Percentiles rank a stretch among this genome's conserved stretches.
Conservation (phyloP, 1,140 invertebrate genomes). For the Cherax quadricarinatus region DNA sequence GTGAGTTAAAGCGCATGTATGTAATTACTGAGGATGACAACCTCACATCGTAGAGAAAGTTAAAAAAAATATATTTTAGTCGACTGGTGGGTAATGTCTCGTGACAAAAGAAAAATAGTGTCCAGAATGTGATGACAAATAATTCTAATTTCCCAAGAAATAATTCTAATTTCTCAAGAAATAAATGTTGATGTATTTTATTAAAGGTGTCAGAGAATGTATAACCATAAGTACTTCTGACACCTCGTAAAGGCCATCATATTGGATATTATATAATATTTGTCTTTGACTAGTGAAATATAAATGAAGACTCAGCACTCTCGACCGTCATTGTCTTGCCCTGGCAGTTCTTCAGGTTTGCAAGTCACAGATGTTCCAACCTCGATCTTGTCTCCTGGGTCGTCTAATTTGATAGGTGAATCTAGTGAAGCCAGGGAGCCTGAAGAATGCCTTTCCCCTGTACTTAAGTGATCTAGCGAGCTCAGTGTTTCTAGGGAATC, state of each 20-base stretch:
- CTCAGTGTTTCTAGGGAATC: neutral
- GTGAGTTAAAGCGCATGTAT: no score
- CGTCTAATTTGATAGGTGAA: neutral
- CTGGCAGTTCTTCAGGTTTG: slow-evolving; percentile 11
- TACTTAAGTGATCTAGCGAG: neutral
- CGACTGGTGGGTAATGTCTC: no score
- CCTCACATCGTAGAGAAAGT: no score
- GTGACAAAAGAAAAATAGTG: no score
- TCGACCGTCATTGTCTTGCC: neutral
- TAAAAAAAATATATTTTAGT: no score
- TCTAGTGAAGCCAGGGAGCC: neutral
- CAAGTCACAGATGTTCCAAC: neutral
- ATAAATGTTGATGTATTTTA: no score
- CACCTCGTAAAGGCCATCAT: neutral
- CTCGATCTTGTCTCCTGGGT: neutral
- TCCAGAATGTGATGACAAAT: no score
- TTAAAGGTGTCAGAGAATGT: neutral
- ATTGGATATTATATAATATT: neutral
- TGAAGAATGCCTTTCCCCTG: neutral
- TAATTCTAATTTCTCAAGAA: no score
- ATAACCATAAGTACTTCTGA: neutral
- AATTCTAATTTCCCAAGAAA: no score
- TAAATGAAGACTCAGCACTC: slow-evolving; percentile 23
- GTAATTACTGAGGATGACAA: no score
- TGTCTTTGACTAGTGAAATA: neutral